phyloP scores from a whole-genome alignment of 1,140 invertebrate species.

The Lutraria rhynchaena region DNA sequence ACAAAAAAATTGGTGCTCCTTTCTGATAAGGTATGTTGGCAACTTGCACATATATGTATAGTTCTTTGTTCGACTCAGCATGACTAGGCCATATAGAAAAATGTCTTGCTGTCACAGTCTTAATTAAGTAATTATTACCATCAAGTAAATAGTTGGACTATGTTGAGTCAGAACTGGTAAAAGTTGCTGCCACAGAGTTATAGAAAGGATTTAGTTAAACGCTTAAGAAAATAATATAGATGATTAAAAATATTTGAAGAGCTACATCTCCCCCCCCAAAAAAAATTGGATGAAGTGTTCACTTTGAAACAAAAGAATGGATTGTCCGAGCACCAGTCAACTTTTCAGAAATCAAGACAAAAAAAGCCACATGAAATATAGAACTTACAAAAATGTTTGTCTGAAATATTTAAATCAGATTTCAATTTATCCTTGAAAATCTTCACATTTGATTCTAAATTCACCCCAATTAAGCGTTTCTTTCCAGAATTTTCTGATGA shows the following conservation, averaged over 20 bases:
- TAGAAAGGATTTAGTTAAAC: background rate
- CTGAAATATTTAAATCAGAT: constrained; percentile 7
- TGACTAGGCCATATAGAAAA: too few species aligned
- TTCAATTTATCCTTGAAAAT: constrained; percentile 1
- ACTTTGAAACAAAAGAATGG: background rate
- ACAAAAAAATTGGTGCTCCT: too few species aligned
- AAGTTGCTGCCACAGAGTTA: background rate
- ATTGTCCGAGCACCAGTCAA: background rate
- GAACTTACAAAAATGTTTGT: constrained; percentile 5
- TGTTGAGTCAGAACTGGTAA: too few species aligned
- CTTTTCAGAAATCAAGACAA: background rate
- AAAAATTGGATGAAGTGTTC: background rate
- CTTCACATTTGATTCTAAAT: constrained; percentile 1
- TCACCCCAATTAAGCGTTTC: background rate
- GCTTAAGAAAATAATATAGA: background rate
- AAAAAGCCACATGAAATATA: background rate
- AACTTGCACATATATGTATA: too few species aligned
- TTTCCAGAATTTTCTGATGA: background rate
- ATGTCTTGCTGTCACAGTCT: too few species aligned
- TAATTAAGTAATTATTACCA: too few species aligned
- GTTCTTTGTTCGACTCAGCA: too few species aligned
- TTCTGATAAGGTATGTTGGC: too few species aligned
- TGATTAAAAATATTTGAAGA: background rate
- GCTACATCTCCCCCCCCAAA: background rate
- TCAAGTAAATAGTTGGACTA: too few species aligned